Base-by-base conservation (phyloP, 1,140 invertebrate genomes). In the Leptinotarsa defecta region DNA sequence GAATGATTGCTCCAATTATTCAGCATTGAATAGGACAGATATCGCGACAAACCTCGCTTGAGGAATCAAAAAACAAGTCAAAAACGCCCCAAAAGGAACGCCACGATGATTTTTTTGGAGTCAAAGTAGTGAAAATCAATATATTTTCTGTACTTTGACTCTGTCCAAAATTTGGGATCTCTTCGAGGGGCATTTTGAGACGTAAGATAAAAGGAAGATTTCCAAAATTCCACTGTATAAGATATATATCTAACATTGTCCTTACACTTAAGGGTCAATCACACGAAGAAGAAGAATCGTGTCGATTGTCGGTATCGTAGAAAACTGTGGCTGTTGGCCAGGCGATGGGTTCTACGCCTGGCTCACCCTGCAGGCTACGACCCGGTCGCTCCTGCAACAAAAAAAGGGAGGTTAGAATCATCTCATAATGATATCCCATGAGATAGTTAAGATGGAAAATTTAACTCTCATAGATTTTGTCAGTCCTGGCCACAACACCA, bases 341-440 rank as follows among this genome's bases (percentile, higher is more conserved):
- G 82, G 81, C 79, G 84, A 76, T 84, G 84, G 84, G 84, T 85
- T 84, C 84, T 76, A 75, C 82, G 74, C 81, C 80, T 81, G 82
- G 74, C 82, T 82, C 82, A 85, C 84, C 84, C 84, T 85, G 84
- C 84, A 84, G 84, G 83, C 84, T 83, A 79, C 83, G 83, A 83
- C 81, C 81, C 83, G 82, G 82, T 76, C 78, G 77, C 80, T 78
- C 76, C 83, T 84, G 81, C 57, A 82, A 83, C 76, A 77, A 79
- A 83, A 78, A 63, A 75, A 34, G 5, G 4, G 27, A 43, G 34
- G 34, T 34, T 34, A 11, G 8, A 34, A 34, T 34, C 34, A 34
- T 1, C 27, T 8, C 27, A 34, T 34, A 11, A 11, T 8, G 27
- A 34, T 8, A 34, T 34, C 27, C 5, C 5, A 34, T 34, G 27